A percentile compares a stretch with the other conserved stretches of the same genome.
Evolutionary conservation across 1,140 invertebrate genomes (phyloP).

Genomic region (Macrobrachium nipponense): DNA sequence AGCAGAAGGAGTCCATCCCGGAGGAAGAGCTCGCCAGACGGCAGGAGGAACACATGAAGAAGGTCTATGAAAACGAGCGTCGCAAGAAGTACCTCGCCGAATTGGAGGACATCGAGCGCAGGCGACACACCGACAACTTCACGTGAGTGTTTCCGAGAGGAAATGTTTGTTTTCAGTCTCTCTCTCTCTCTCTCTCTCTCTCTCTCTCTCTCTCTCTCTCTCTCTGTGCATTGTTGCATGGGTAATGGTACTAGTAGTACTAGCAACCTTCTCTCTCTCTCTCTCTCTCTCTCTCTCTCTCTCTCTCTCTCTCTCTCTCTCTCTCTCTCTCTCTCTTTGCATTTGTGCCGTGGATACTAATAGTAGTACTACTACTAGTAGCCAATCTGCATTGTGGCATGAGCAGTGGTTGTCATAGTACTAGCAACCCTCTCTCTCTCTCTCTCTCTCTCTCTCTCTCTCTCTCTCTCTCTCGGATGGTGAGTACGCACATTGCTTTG

Average conservation of each 20-base stretch:
- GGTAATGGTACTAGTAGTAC: no score
- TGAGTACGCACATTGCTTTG: no score
- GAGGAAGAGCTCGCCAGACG: conserved; percentile 79
- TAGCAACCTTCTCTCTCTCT: no score
- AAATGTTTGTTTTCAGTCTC: not conserved
- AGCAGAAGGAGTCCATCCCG: conserved; percentile 79
- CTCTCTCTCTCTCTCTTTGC: no score
- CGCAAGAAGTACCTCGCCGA: conserved; percentile 83
- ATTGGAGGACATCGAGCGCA: conserved; percentile 89
- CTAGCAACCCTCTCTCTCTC: no score
- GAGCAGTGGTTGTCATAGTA: no score
- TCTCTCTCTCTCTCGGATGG: no score
- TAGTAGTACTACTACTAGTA: no score
- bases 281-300: no score
- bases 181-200: conserved; percentile 18
- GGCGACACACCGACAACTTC: conserved; percentile 91
- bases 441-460: no score
- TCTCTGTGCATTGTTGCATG: not conserved
- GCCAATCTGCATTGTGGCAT: not conserved
- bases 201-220: not conserved
- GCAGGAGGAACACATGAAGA: conserved; percentile 90
- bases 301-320: no score
- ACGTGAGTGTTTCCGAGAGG: conserved; percentile 72
- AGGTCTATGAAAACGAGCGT: conserved; percentile 88
- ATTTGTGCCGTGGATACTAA: no score